These are phyloP conservation scores for Parazoanthus atlanticus DNA, from an alignment of 92 coral and sea anemone genomes.

Conservation along the genomic window DNA sequence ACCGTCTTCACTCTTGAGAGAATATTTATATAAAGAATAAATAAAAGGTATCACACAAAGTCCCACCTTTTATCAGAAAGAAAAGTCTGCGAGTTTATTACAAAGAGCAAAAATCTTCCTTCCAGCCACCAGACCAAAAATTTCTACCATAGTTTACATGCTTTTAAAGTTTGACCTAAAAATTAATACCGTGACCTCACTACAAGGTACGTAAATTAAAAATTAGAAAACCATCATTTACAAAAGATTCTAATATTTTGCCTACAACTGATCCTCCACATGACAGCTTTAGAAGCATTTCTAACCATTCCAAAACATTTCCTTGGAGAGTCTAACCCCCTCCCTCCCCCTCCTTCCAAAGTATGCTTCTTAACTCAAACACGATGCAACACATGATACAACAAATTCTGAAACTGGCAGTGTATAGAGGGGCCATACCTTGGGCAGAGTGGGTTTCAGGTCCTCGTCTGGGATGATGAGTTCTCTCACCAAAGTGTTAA, in stretches of 20 bases:
- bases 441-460: constrained; percentile 83
- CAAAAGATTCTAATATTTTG: background rate
- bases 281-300: background rate
- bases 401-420: background rate
- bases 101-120: too few relatives aligned
- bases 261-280: background rate
- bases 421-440: constrained; percentile 55
- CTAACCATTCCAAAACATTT: background rate
- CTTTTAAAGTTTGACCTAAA: too few relatives aligned
- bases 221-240: too few relatives aligned
- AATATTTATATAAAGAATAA: too few relatives aligned
- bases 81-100: too few relatives aligned
- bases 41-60: background rate
- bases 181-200: too few relatives aligned
- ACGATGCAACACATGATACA: too few relatives aligned
- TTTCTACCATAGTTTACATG: too few relatives aligned
- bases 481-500: constrained; percentile 71
- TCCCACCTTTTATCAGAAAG: too few relatives aligned
- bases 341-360: background rate
- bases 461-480: constrained; percentile 95
- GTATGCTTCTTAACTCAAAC: too few relatives aligned
- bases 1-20: background rate
- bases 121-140: too few relatives aligned
- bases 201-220: too few relatives aligned
- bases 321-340: background rate